Conservation (phyloP, 1,140 invertebrate genomes). For the Trachymyrmex septentrionalis region DNA sequence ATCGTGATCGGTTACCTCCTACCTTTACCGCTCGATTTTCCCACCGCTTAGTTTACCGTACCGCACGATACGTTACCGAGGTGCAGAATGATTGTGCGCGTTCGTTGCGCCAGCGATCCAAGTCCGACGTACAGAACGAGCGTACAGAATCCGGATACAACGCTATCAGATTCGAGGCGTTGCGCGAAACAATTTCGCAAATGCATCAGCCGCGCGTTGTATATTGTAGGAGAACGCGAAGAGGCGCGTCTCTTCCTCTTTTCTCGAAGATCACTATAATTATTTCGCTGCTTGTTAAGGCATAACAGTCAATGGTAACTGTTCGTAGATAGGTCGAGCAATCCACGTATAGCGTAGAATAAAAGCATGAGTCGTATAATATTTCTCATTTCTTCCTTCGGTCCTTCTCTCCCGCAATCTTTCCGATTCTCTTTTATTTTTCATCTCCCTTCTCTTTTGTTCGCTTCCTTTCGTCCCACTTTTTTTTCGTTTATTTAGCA, state of each 20-base stretch:
- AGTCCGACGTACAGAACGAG: background rate
- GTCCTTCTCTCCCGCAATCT: background rate
- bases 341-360: slow-evolving; percentile 37
- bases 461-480: background rate
- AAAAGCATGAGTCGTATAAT: slow-evolving; percentile 36
- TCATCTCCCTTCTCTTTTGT: background rate
- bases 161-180: slow-evolving; percentile 73
- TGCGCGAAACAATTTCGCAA: slow-evolving; percentile 75
- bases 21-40: slow-evolving; percentile 64
- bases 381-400: slow-evolving; percentile 27
- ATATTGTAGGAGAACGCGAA: background rate
- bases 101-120: slow-evolving; percentile 25
- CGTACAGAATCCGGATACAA: slow-evolving; percentile 15
- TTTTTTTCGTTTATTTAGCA: background rate
- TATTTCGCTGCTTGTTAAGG: slow-evolving; percentile 76
- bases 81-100: slow-evolving; percentile 34
- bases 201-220: slow-evolving; percentile 59
- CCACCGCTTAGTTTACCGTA: slow-evolving; percentile 31
- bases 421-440: background rate
- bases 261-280: slow-evolving; percentile 74
- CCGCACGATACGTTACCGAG: slow-evolving; percentile 51
- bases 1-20: slow-evolving; percentile 71
- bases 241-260: background rate
- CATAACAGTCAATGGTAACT: slow-evolving; percentile 60
- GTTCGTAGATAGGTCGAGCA: slow-evolving; percentile 49